These are phyloP conservation scores for Melanotaenia duboulayi DNA, from an alignment of 2,113 vertebrate genomes.

Conservation along the genomic window DNA sequence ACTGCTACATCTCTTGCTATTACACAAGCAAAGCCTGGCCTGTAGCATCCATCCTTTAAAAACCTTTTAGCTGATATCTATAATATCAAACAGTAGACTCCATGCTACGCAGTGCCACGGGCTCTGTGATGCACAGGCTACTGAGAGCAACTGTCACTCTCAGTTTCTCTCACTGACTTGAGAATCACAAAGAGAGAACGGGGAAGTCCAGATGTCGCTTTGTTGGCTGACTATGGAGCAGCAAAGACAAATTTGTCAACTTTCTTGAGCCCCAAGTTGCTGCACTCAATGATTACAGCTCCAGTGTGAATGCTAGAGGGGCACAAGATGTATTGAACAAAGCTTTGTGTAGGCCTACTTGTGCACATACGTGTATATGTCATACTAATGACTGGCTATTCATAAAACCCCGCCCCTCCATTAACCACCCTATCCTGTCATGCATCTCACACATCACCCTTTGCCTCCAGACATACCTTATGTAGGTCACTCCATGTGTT, in stretches of 20 bases:
- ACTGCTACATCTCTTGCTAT: neutral
- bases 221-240: conserved; percentile 16
- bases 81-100: conserved; percentile 15
- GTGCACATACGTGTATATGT: neutral
- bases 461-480: conserved; percentile 64
- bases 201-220: conserved; percentile 31
- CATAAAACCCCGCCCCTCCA: conserved; percentile 2
- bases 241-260: conserved; percentile 34
- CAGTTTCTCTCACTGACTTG: conserved; percentile 58
- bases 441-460: conserved; percentile 52
- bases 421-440: conserved; percentile 22
- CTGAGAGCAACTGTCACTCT: conserved; percentile 53
- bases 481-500: conserved; percentile 77
- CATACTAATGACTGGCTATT: conserved; percentile 14
- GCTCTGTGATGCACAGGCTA: neutral
- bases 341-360: neutral
- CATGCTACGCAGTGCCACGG: neutral
- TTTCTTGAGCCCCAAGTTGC: conserved; percentile 9
- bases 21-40: conserved; percentile 3
- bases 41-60: conserved; percentile 9
- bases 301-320: neutral
- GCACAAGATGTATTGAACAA: neutral
- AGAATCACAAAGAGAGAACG: conserved; percentile 60
- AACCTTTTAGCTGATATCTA: neutral
- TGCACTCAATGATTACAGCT: neutral